Evolutionary conservation across 2,888 invertebrate species (phyloP), one percentile per base, ranked within the genome.

Genomic region (Limnephilus auricula): DNA sequence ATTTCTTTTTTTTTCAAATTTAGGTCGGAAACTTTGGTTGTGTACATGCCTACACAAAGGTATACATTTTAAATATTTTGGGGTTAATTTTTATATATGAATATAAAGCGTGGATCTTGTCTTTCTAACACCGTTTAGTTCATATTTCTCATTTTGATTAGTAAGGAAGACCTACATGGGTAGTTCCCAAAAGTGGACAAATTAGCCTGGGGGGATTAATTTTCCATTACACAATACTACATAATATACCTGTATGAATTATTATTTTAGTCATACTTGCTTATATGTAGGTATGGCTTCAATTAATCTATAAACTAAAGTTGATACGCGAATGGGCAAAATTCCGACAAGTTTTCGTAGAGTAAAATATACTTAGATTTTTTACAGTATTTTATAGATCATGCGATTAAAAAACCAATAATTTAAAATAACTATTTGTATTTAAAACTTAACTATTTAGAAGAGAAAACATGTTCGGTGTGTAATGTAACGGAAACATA

Each of bases 311-410:
- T 65, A 6, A 65, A 18, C 25, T 65, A 25, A 65, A 80, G 15
- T 40, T 40, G 25, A 85, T n/a, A 85, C 34, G 40, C 40, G 30
- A 40, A 34, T 30, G 30, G 85, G 40, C 40, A 40, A 50, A 50
- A 65, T 65, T 31, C 50, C 30, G 82, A 32, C 30, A 82, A 32
- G 80, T 31, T 80, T 80, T 80, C 18, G n/a, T 45, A 45, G 37
- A 65, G 31, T 82, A 83, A 89, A 89, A 34, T 83, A 89, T 65
- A 65, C 82, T 13, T 83, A 82, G 83, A 50, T 89, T 89, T 89
- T 89, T 31, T 83, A 83, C 89, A 83, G 32, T 89, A 83, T 15
- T 45, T 31, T 34, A 89, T 50, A 89, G 82, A 79, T 79, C 79
- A 45, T 80, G 25, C 37, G 34, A 34, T 89, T 34, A 37, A 25